These are phyloP conservation scores for Drosophila acutilabella DNA, from an alignment of 2,888 invertebrate species.

Conservation along the genomic window DNA sequence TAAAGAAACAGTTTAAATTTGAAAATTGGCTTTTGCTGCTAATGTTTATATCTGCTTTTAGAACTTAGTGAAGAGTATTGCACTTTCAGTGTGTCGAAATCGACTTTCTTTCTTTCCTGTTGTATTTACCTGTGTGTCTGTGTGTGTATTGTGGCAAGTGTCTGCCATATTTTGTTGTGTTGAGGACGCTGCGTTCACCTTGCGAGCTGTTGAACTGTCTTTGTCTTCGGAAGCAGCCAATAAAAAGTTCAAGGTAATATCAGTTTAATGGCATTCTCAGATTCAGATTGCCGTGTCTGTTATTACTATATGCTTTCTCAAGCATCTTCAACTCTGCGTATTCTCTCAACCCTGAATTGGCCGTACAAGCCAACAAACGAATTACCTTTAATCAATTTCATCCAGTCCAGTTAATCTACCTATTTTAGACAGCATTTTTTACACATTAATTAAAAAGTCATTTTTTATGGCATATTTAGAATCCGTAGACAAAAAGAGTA, in stretches of 20 bases:
- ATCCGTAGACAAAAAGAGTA: too few relatives aligned
- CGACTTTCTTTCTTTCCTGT: not conserved
- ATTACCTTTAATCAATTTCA: not conserved
- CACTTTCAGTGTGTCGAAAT: not conserved
- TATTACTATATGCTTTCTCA: slow-evolving; percentile 34
- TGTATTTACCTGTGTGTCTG: not conserved
- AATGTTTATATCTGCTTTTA: not conserved
- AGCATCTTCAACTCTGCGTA: slow-evolving; percentile 38
- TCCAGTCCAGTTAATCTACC: not conserved
- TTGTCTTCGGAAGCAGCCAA: slow-evolving; percentile 50
- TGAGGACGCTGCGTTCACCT: slow-evolving; percentile 23
- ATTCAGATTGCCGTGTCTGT: slow-evolving; percentile 13
- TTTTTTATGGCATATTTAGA: too few relatives aligned
- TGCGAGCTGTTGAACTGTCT: slow-evolving; percentile 33
- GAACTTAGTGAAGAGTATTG: not conserved
- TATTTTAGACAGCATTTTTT: too few relatives aligned
- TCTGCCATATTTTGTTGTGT: slow-evolving; percentile 2
- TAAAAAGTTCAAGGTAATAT: slow-evolving; percentile 66
- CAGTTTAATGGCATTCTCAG: slow-evolving; percentile 41
- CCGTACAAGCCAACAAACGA: not conserved
- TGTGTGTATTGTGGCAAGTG: not conserved
- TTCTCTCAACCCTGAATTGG: slow-evolving; percentile 15
- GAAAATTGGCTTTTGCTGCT: not conserved
- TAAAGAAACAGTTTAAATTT: too few relatives aligned
- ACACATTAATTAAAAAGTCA: too few relatives aligned